phyloP scores from a whole-genome alignment of 1,140 invertebrate genomes.

The Drosophila sucinea region DNA sequence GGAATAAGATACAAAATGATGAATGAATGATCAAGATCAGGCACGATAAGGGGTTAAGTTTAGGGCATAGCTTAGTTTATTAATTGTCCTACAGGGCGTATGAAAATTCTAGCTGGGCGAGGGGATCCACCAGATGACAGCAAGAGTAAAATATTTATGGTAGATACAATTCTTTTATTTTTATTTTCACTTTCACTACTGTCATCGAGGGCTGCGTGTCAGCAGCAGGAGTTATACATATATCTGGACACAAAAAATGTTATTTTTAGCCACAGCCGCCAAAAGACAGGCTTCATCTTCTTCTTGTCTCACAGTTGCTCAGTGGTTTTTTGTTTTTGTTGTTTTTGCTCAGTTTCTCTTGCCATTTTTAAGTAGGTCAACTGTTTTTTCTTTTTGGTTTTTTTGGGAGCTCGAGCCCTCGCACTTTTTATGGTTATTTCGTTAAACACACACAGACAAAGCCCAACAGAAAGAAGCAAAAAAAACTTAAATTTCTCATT shows the following conservation, averaged over 20 bases:
- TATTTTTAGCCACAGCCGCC: conserved; percentile 49
- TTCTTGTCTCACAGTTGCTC: conserved; percentile 36
- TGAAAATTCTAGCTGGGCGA: too few species aligned
- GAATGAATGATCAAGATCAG: conserved; percentile 6
- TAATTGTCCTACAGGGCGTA: conserved; percentile 15
- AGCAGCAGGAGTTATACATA: not conserved
- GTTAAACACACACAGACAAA: conserved; percentile 19
- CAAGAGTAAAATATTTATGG: too few species aligned
- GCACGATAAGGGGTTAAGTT: not conserved
- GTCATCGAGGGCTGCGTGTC: conserved; percentile 49
- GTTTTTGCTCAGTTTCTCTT: conserved; percentile 64
- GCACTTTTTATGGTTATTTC: conserved; percentile 64
- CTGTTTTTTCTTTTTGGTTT: conserved; percentile 42
- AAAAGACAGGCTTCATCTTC: conserved; percentile 53
- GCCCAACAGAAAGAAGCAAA: not conserved
- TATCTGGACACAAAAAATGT: conserved; percentile 5
- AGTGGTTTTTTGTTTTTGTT: conserved; percentile 41
- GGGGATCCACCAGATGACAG: too few species aligned
- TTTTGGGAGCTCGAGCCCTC: conserved; percentile 52
- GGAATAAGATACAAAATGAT: conserved; percentile 17
- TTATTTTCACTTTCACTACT: conserved; percentile 45
- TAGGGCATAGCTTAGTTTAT: not conserved
- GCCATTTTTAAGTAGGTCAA: conserved; percentile 75
- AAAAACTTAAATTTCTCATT: conserved; percentile 64
- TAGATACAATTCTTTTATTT: conserved; percentile 30